phyloP scores from a whole-genome alignment of 2,113 vertebrate genomes.

The Vidua macroura region DNA sequence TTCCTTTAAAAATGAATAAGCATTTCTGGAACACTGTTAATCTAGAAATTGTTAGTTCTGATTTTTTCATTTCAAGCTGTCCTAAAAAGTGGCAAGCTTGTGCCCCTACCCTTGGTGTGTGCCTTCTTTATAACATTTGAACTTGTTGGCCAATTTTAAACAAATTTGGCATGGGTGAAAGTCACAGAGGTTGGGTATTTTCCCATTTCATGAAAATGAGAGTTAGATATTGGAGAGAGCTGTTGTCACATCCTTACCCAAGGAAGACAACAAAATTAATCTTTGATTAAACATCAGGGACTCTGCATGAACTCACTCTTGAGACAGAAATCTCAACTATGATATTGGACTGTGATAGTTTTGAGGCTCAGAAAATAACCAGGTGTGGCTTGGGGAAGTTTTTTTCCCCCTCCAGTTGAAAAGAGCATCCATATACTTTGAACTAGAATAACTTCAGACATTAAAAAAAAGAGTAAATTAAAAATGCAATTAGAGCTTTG shows the following conservation, averaged over 20 bases:
- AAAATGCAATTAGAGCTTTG: background rate
- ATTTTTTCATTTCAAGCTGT: background rate
- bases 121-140: background rate
- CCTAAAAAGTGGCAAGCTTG: background rate
- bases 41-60: background rate
- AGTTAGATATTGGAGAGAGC: background rate
- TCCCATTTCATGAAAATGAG: background rate
- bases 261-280: background rate
- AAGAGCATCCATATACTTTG: background rate
- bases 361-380: background rate
- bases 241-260: background rate
- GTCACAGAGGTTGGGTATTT: background rate
- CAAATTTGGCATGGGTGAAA: background rate
- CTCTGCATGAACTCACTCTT: background rate
- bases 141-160: background rate
- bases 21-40: background rate
- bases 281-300: background rate
- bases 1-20: background rate
- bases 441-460: background rate
- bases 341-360: background rate
- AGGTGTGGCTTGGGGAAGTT: background rate
- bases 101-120: background rate
- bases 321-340: background rate
- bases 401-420: rapidly evolving
- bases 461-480: background rate